Conservation (phyloP, 2,888 invertebrate species). For the Ennomos quercinarius region DNA sequence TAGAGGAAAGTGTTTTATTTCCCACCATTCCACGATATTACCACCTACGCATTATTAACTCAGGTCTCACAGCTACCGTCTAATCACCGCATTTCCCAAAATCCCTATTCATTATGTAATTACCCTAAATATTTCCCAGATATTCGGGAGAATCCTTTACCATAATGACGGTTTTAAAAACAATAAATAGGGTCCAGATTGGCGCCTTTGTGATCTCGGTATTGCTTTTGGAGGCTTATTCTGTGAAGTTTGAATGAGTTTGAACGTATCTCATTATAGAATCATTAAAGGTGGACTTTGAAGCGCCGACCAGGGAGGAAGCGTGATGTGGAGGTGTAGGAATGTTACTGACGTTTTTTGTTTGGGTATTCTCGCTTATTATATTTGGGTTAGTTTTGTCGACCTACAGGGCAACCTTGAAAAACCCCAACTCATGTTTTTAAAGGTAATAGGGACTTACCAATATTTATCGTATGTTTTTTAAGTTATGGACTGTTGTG, state of each 20-base stretch:
- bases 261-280: conserved; percentile 29
- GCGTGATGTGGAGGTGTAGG: conserved; percentile 21
- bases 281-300: conserved; percentile 33
- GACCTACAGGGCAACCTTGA: not conserved
- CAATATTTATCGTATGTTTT: too few relatives aligned
- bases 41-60: conserved; percentile 4
- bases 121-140: conserved; percentile 8
- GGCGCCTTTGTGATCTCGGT: conserved; percentile 28
- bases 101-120: conserved; percentile 9
- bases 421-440: not conserved
- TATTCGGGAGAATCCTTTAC: conserved; percentile 20
- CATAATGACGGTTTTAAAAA: conserved; percentile 29
- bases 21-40: too few relatives aligned
- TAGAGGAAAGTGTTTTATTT: too few relatives aligned
- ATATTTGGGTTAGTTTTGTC: conserved; percentile 6
- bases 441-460: not conserved
- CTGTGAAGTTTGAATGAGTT: conserved; percentile 18
- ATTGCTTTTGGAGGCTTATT: conserved; percentile 15
- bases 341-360: not conserved
- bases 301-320: conserved; percentile 24
- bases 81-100: conserved; percentile 25
- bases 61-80: conserved; percentile 12
- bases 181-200: conserved; percentile 29
- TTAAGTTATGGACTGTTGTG: too few relatives aligned
- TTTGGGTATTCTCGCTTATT: conserved; percentile 14